phyloP scores from a whole-genome alignment of 2,797 vertebrate species.

The Cichlasoma orientale region DNA sequence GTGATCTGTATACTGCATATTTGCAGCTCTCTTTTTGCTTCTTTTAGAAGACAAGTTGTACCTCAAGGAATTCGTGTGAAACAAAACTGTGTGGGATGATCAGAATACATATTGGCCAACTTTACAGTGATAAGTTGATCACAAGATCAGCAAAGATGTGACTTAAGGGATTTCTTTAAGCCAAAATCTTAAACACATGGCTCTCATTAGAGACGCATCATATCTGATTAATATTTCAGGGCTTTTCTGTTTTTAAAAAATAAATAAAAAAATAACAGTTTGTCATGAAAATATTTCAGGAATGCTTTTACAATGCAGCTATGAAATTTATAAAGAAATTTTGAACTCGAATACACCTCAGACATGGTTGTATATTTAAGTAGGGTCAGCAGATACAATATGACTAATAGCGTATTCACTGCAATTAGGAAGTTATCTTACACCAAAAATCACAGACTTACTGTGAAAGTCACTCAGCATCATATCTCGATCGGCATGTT shows the following conservation, averaged over 20 bases:
- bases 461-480: conserved; percentile 26
- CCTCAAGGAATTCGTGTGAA: conserved; percentile 40
- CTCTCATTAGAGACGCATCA: conserved; percentile 14
- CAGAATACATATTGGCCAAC: conserved; percentile 14
- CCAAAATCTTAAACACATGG: conserved; percentile 24
- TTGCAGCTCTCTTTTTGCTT: conserved; percentile 32
- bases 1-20: not conserved
- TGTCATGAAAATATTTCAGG: conserved; percentile 25
- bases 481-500: conserved; percentile 39
- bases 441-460: not conserved
- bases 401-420: conserved; percentile 3
- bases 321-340: not conserved
- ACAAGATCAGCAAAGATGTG: conserved; percentile 40
- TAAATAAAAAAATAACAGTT: conserved; percentile 30
- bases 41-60: conserved; percentile 58
- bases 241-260: conserved; percentile 24
- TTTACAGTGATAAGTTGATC: conserved; percentile 37
- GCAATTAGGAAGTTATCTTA: not conserved
- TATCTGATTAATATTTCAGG: conserved; percentile 17
- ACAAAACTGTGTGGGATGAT: conserved; percentile 18
- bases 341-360: not conserved
- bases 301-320: conserved; percentile 33
- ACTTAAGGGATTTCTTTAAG: conserved; percentile 33
- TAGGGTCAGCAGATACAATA: conserved; percentile 33
- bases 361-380: conserved; percentile 7